Conservation (phyloP, 2,797 vertebrate species). For the Benthosema pterotum region DNA sequence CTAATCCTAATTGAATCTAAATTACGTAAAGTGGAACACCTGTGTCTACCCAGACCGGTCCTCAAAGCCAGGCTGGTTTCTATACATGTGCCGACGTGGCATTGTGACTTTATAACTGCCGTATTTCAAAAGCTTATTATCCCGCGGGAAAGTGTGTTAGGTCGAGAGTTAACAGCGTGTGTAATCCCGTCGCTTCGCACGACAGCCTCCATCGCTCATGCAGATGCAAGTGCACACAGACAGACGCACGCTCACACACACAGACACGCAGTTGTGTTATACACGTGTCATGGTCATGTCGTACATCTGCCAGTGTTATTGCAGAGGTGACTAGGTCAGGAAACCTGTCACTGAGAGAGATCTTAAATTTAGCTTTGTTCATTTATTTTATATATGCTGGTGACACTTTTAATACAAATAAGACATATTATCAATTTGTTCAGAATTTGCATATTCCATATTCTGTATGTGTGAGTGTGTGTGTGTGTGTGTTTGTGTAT, state of each 20-base stretch:
- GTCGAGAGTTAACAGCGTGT: slow-evolving; percentile 9
- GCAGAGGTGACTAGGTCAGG: slow-evolving; percentile 4
- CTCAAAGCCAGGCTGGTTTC: slow-evolving; percentile 14
- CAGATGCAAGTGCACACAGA: neutral
- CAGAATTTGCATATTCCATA: no score
- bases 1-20: slow-evolving; percentile 27
- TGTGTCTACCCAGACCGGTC: slow-evolving; percentile 34
- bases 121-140: slow-evolving; percentile 44
- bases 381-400: neutral
- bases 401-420: no score
- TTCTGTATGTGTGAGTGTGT: no score
- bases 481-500: no score
- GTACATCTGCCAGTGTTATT: slow-evolving; percentile 8
- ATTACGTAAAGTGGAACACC: slow-evolving; percentile 19
- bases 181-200: neutral
- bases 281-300: slow-evolving; percentile 20
- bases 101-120: slow-evolving; percentile 32
- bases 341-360: slow-evolving; percentile 13
- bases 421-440: no score
- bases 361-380: slow-evolving; percentile 35
- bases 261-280: neutral
- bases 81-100: slow-evolving; percentile 34
- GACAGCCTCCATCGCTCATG: neutral
- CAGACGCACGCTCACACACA: neutral
- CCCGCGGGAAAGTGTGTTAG: slow-evolving; percentile 20